A percentile compares a stretch with the other conserved stretches of the same genome.
These are phyloP conservation scores for Channa maculata DNA, from an alignment of 2,113 vertebrate genomes.

Conservation along the genomic window DNA sequence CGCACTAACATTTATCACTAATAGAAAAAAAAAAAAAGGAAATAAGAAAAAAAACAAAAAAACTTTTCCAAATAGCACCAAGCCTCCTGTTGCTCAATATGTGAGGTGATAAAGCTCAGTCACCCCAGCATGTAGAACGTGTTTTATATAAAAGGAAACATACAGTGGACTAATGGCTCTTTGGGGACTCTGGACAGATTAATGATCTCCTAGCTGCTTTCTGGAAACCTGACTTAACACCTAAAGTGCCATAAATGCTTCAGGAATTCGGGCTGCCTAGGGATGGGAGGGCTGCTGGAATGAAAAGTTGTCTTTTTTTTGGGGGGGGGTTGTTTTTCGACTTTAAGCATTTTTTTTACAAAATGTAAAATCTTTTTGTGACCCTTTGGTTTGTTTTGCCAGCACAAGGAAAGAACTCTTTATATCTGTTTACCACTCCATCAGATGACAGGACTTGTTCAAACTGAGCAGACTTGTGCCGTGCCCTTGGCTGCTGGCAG, in stretches of 20 bases:
- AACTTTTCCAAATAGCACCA: not conserved
- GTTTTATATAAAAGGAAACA: constrained; percentile 28
- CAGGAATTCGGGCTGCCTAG: constrained; percentile 64
- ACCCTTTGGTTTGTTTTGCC: not conserved
- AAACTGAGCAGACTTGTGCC: constrained; percentile 28
- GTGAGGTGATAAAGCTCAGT: constrained; percentile 19
- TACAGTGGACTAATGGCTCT: constrained; percentile 15
- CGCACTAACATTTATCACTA: constrained; percentile 5
- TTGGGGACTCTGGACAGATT: constrained; percentile 56
- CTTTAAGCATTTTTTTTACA: not conserved
- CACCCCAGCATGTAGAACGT: constrained; percentile 1
- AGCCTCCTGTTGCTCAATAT: constrained; percentile 1
- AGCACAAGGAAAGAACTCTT: constrained; percentile 11
- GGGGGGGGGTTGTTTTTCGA: not conserved
- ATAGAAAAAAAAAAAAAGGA: not conserved
- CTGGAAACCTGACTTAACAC: constrained; percentile 62
- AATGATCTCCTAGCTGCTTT: constrained; percentile 60
- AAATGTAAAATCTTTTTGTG: not conserved
- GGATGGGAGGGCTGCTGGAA: constrained; percentile 8
- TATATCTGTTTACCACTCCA: not conserved
- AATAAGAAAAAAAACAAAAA: constrained; percentile 9
- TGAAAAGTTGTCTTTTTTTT: constrained; percentile 15
- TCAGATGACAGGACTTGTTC: constrained; percentile 29
- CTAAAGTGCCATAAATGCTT: constrained; percentile 66
- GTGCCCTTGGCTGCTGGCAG: constrained; percentile 11